These are phyloP conservation scores for Pterophyllum scalare DNA, from an alignment of 2,113 vertebrate species.

Conservation along the genomic window DNA sequence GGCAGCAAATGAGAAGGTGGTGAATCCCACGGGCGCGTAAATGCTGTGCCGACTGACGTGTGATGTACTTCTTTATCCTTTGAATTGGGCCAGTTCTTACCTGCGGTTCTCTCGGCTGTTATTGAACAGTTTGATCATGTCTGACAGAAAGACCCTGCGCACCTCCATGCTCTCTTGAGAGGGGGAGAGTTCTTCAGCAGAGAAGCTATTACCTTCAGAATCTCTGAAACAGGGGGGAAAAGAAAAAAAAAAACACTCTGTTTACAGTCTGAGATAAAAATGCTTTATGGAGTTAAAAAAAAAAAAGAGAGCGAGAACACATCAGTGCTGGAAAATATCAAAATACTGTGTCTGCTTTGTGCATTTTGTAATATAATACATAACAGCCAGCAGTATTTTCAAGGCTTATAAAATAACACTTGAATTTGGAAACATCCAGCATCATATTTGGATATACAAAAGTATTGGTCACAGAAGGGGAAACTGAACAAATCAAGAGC, in stretches of 20 bases:
- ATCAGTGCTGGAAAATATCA: conserved; percentile 1
- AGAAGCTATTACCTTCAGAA: conserved; percentile 94
- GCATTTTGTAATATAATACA: conserved; percentile 10
- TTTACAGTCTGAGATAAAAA: conserved; percentile 10
- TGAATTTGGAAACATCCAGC: conserved; percentile 21
- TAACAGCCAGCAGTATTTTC: conserved; percentile 8
- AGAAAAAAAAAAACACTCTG: conserved; percentile 1
- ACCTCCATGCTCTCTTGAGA: conserved; percentile 92
- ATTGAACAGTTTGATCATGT: conserved; percentile 99
- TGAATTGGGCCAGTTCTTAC: conserved; percentile 74
- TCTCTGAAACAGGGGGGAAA: conserved; percentile 78
- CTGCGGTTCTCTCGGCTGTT: conserved; percentile 97
- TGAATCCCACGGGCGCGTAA: conserved; percentile 1
- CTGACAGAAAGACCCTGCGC: conserved; percentile 92
- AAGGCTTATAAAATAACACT: conserved; percentile 20
- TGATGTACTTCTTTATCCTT: not conserved
- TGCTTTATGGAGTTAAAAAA: not conserved
- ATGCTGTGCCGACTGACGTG: not conserved
- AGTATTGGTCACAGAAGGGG: not conserved
- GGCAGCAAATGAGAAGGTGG: not conserved
- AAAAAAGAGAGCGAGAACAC: not conserved
- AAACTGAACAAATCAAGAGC: conserved; percentile 50
- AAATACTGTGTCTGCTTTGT: not conserved
- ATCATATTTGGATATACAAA: not conserved
- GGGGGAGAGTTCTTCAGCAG: conserved; percentile 89